Percentiles rank a stretch among this genome's conserved stretches.
Evolutionary conservation across 2,113 vertebrate genomes (phyloP).

Genomic region (Lophotis ruficrista): DNA sequence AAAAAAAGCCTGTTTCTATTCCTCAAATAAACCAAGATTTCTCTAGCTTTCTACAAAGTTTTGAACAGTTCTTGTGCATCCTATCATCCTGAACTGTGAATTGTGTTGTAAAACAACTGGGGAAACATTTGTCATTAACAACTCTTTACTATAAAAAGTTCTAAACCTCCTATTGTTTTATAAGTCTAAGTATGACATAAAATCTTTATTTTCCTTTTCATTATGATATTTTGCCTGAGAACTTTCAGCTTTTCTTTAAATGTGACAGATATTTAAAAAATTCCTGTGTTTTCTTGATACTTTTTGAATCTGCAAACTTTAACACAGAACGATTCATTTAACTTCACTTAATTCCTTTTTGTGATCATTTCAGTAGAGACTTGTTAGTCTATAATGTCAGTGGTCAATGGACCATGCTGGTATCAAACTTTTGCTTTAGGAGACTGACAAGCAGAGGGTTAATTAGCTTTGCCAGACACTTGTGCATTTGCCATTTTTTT

Average conservation of each 20-base stretch:
- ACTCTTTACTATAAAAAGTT: background rate
- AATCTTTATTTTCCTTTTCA: background rate
- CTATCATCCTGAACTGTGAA: background rate
- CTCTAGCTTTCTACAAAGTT: background rate
- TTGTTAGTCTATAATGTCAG: background rate
- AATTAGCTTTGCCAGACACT: conserved; percentile 2
- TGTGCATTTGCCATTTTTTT: background rate
- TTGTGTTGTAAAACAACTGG: background rate
- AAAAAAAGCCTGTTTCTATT: background rate
- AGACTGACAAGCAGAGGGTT: background rate
- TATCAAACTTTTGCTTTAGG: background rate
- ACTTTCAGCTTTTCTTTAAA: background rate
- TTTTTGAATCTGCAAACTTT: background rate
- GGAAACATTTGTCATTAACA: background rate
- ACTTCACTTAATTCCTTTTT: background rate
- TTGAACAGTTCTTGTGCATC: background rate
- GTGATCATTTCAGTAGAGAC: background rate
- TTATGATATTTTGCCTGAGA: background rate
- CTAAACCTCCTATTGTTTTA: background rate
- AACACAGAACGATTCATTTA: background rate
- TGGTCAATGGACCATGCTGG: background rate
- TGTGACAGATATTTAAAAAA: background rate
- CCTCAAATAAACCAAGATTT: background rate
- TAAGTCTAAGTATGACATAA: background rate
- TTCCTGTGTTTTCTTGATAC: background rate